Percentiles rank a stretch among this genome's conserved stretches.
Conservation (phyloP, 2,888 invertebrate genomes). For the Cheilosia scutellata region DNA sequence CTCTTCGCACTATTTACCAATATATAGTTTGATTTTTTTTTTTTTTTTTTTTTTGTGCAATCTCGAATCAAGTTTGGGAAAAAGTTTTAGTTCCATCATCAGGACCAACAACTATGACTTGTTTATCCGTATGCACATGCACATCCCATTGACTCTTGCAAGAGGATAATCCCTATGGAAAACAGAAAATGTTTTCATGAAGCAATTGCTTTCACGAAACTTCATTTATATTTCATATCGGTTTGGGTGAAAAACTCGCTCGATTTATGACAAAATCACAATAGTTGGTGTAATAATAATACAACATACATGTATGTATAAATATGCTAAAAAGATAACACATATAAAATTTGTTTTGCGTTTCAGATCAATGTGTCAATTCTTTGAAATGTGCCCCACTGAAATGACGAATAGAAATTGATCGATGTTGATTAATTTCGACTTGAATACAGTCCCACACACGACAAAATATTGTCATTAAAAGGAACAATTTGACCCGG, state of each 20-base stretch:
- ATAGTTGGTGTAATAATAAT: constrained; percentile 19
- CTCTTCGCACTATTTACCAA: constrained; percentile 62
- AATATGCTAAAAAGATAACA: neutral
- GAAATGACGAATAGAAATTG: constrained; percentile 35
- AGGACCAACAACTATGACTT: constrained; percentile 30
- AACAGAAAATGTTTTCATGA: constrained; percentile 31
- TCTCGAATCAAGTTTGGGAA: constrained; percentile 38
- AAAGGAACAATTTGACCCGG: constrained; percentile 29
- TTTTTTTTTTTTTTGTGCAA: neutral
- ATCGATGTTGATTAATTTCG: constrained; percentile 62
- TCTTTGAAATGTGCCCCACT: constrained; percentile 42
- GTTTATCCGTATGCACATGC: constrained; percentile 40
- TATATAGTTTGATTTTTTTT: constrained; percentile 21
- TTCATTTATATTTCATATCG: constrained; percentile 32
- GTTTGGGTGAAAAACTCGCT: neutral
- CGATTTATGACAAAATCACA: constrained; percentile 61
- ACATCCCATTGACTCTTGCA: constrained; percentile 13
- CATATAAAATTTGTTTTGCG: neutral
- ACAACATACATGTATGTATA: no score
- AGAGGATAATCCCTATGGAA: constrained; percentile 35
- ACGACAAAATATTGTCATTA: constrained; percentile 34
- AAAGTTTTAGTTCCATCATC: constrained; percentile 66
- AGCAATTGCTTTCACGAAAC: constrained; percentile 43
- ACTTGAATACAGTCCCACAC: constrained; percentile 36
- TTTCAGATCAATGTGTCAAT: neutral